Evolutionary conservation across 2,888 invertebrate species (phyloP).

Genomic region (Keiferia lycopersicella): DNA sequence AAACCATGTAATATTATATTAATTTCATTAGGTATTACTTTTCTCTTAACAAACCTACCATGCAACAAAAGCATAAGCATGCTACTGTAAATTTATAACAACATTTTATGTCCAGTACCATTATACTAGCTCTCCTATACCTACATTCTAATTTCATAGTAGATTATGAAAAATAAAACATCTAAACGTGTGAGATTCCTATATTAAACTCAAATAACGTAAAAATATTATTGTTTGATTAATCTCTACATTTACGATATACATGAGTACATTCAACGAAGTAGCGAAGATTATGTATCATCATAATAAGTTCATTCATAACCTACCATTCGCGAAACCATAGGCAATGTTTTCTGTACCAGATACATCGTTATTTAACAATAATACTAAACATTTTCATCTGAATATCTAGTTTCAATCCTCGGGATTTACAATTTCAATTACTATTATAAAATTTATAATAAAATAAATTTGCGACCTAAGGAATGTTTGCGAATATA

Average conservation of each 20-base stretch:
- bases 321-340: constrained; percentile 15
- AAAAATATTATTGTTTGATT: constrained; percentile 36
- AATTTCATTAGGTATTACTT: constrained; percentile 55
- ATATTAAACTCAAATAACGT: constrained; percentile 39
- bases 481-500: constrained; percentile 30
- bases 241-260: constrained; percentile 28
- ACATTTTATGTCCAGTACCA: constrained; percentile 64
- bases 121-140: constrained; percentile 60
- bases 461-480: constrained; percentile 22
- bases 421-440: constrained; percentile 12
- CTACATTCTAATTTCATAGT: constrained; percentile 47
- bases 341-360: constrained; percentile 23
- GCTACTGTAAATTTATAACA: constrained; percentile 63
- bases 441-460: constrained; percentile 16
- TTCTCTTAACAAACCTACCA: constrained; percentile 66
- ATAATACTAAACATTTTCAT: background rate
- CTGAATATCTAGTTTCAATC: background rate
- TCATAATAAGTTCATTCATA: constrained; percentile 22
- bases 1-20: constrained; percentile 59
- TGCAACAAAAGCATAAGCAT: constrained; percentile 71
- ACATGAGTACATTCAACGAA: constrained; percentile 39
- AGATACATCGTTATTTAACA: background rate
- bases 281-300: constrained; percentile 7
- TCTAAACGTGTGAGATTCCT: constrained; percentile 51
- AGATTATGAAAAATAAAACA: constrained; percentile 52